These are phyloP conservation scores for Rhinichthys osculus DNA, from an alignment of 2,797 vertebrate genomes.

Conservation along the genomic window DNA sequence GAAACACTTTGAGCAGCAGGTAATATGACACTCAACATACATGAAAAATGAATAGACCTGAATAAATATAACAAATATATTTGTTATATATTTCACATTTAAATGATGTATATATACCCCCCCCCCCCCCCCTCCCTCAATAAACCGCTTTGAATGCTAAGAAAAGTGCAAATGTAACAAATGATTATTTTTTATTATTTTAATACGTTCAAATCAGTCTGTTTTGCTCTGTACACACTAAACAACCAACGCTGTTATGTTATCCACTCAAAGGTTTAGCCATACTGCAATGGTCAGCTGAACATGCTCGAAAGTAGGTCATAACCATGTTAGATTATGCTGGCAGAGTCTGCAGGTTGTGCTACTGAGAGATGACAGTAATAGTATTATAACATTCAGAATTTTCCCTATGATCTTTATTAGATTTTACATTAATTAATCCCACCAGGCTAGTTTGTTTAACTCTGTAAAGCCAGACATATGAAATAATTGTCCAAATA, in stretches of 20 bases:
- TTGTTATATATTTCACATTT: no score
- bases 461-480: background rate
- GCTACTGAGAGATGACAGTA: background rate
- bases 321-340: slow-evolving; percentile 33
- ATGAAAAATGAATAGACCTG: background rate
- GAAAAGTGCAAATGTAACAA: background rate
- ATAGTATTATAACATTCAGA: background rate
- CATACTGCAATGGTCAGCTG: slow-evolving; percentile 34
- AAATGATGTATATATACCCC: no score
- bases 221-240: slow-evolving; percentile 5
- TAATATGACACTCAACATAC: background rate
- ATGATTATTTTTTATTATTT: background rate
- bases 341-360: slow-evolving; percentile 10
- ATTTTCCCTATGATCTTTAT: background rate
- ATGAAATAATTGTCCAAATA: no score
- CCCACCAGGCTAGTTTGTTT: background rate
- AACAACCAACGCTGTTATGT: slow-evolving; percentile 27
- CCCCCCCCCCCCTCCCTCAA: background rate
- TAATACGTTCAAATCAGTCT: background rate
- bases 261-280: slow-evolving; percentile 44
- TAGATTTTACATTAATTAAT: background rate
- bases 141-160: background rate
- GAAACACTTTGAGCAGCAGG: background rate
- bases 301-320: slow-evolving; percentile 41
- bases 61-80: background rate